Evolutionary conservation across 2,113 vertebrate species (phyloP).

Genomic region (Podilymbus podiceps): DNA sequence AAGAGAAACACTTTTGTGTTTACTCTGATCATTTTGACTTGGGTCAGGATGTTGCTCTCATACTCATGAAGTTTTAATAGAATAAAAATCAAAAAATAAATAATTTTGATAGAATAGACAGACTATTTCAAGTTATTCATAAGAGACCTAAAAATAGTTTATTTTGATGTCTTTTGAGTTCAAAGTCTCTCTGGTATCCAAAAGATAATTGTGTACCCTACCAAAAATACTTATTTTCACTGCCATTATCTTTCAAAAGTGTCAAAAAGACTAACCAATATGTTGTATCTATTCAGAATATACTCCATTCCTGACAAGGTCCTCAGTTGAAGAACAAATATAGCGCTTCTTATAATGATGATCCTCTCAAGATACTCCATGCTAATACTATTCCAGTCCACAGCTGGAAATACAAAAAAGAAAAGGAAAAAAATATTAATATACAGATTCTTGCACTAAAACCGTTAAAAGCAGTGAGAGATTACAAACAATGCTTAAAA

Average conservation of each 20-base stretch:
- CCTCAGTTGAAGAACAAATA: neutral
- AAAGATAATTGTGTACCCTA: neutral
- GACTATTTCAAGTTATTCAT: neutral
- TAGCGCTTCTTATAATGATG: rapidly evolving
- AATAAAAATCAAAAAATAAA: neutral
- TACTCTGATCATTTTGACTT: neutral
- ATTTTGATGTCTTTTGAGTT: neutral
- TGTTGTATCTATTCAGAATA: neutral
- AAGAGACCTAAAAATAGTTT: neutral
- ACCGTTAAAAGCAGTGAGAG: neutral
- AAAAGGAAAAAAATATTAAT: neutral
- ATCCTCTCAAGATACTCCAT: neutral
- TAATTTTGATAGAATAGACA: neutral
- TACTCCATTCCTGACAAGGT: neutral
- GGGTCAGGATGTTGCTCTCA: neutral
- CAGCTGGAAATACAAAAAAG: neutral
- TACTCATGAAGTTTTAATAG: neutral
- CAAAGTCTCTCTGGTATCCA: neutral
- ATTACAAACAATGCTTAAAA: neutral
- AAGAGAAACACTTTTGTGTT: neutral
- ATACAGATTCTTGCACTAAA: neutral
- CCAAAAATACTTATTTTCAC: neutral
- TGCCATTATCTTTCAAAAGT: neutral
- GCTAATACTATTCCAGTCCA: neutral
- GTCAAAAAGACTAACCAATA: neutral